phyloP scores from a whole-genome alignment of 2,888 invertebrate genomes.

The Nipponacmea schrenckii region DNA sequence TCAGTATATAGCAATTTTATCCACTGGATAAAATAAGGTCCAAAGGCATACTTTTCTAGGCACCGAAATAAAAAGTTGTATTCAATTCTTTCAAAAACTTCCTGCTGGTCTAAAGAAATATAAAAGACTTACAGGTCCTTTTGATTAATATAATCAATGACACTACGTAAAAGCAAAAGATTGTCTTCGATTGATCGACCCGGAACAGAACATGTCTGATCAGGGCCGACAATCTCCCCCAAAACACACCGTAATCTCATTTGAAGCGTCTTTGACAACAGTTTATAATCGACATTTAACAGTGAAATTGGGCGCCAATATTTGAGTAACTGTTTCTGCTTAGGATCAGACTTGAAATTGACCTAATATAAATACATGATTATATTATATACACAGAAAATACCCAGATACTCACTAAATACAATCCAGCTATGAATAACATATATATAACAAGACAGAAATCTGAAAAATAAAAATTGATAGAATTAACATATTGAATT shows the following conservation, averaged over 20 bases:
- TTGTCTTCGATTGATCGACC: constrained; percentile 42
- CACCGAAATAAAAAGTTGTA: constrained; percentile 34
- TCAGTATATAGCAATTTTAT: constrained; percentile 36
- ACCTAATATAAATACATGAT: no score
- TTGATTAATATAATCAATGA: constrained; percentile 35
- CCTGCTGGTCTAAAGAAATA: constrained; percentile 41
- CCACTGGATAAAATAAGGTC: constrained; percentile 33
- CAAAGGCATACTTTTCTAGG: constrained; percentile 37
- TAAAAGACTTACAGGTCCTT: constrained; percentile 32
- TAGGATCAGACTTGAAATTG: no score
- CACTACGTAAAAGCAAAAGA: constrained; percentile 33
- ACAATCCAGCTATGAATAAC: no score
- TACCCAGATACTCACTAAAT: no score
- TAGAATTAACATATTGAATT: no score
- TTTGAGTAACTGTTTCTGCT: constrained; percentile 28
- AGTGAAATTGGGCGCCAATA: constrained; percentile 40
- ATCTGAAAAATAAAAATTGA: no score
- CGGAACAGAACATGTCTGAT: constrained; percentile 39
- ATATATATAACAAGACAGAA: no score
- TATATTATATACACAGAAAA: no score
- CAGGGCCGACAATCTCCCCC: constrained; percentile 26
- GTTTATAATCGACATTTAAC: constrained; percentile 39
- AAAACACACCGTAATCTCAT: constrained; percentile 32
- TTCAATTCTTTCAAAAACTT: constrained; percentile 41
- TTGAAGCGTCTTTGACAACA: constrained; percentile 37